Percentiles rank a stretch among this genome's conserved stretches.
These are phyloP conservation scores for Chymomyza caudatula DNA, from an alignment of 2,888 invertebrate species.

Conservation along the genomic window DNA sequence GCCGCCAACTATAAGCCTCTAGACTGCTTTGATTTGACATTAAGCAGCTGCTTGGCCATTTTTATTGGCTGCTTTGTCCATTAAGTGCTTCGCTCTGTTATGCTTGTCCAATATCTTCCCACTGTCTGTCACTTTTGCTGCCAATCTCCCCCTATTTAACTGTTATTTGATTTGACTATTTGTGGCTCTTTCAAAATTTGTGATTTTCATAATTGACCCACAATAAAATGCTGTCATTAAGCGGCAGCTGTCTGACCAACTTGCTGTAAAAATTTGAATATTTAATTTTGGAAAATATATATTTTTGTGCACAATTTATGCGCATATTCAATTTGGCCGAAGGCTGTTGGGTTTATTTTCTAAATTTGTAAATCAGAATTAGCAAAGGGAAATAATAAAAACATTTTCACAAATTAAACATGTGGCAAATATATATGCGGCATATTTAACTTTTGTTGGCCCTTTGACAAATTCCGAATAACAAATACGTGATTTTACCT, in stretches of 20 bases:
- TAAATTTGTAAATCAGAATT: background rate
- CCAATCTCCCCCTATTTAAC: background rate
- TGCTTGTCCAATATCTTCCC: background rate
- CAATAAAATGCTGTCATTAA: background rate
- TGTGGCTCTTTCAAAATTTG: background rate
- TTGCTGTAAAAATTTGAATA: slow-evolving; percentile 42
- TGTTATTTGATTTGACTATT: slow-evolving; percentile 28
- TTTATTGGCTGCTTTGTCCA: background rate
- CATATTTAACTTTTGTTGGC: background rate
- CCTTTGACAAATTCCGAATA: too few relatives aligned
- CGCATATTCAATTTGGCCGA: slow-evolving; percentile 42
- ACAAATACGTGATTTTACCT: too few relatives aligned
- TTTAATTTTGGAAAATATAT: slow-evolving; percentile 15
- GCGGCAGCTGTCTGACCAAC: background rate
- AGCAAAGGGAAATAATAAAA: background rate
- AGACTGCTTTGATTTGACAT: background rate
- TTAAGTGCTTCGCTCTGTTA: background rate
- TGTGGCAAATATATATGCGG: background rate
- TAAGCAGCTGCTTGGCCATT: slow-evolving; percentile 11
- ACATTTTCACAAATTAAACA: background rate
- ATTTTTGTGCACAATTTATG: slow-evolving; percentile 41
- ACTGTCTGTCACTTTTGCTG: background rate
- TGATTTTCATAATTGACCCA: background rate
- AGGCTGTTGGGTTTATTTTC: background rate
- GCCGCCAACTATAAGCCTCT: background rate